A percentile compares a stretch with the other conserved stretches of the same genome.
Conservation (phyloP, 2,888 invertebrate species). For the Spodoptera exigua region DNA sequence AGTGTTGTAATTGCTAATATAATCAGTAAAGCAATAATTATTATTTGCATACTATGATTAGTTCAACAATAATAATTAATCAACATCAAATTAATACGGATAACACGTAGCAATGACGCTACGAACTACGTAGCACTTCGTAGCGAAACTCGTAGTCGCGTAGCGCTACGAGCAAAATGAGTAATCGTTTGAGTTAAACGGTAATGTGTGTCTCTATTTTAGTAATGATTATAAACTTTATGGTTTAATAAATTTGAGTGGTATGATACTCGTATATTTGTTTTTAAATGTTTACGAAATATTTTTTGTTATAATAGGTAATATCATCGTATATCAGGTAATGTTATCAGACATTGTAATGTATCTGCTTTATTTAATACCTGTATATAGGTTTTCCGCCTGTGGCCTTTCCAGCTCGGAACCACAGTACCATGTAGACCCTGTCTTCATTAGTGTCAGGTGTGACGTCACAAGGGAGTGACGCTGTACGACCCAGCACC, state of each 20-base stretch:
- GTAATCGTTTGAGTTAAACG: slow-evolving; percentile 6
- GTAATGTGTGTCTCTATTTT: too few relatives aligned
- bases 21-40: slow-evolving; percentile 32
- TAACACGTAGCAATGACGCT: slow-evolving; percentile 26
- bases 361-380: slow-evolving; percentile 65
- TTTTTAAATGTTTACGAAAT: too few relatives aligned
- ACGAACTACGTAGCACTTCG: slow-evolving; percentile 37
- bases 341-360: too few relatives aligned
- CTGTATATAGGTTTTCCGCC: slow-evolving; percentile 97
- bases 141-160: slow-evolving; percentile 24
- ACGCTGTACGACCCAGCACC: slow-evolving; percentile 94
- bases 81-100: slow-evolving; percentile 34
- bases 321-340: too few relatives aligned
- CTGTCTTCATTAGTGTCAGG: slow-evolving; percentile 95
- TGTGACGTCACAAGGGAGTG: slow-evolving; percentile 96
- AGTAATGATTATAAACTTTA: too few relatives aligned
- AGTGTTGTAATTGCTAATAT: slow-evolving; percentile 41
- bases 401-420: slow-evolving; percentile 92
- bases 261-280: too few relatives aligned
- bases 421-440: slow-evolving; percentile 98
- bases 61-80: slow-evolving; percentile 43
- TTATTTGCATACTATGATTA: slow-evolving; percentile 50
- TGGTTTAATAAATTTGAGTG: too few relatives aligned
- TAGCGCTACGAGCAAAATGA: slow-evolving; percentile 26
- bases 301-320: too few relatives aligned